A percentile compares a stretch with the other conserved stretches of the same genome.
Evolutionary conservation across 2,888 invertebrate species (phyloP).

Genomic region (Ommatoiulus sabulosus): DNA sequence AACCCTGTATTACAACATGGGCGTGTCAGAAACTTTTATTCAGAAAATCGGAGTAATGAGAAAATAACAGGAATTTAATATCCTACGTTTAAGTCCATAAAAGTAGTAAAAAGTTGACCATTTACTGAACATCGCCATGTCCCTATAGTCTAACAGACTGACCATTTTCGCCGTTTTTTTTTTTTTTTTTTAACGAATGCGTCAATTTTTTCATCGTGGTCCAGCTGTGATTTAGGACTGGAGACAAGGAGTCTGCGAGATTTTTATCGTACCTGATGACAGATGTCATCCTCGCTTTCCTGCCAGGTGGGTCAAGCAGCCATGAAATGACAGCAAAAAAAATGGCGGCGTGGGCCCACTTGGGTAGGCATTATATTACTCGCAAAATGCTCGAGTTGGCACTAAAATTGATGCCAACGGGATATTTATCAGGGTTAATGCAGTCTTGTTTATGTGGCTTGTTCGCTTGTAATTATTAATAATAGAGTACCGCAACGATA

Average conservation of each 20-base stretch:
- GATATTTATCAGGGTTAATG: background rate
- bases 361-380: background rate
- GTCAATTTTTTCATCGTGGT: background rate
- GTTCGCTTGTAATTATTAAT: background rate
- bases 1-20: too few species aligned
- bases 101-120: too few species aligned
- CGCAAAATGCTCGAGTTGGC: background rate
- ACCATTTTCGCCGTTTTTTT: background rate
- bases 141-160: background rate
- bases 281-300: slow-evolving; percentile 54
- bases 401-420: background rate
- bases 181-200: background rate
- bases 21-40: too few species aligned
- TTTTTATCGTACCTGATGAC: slow-evolving; percentile 53
- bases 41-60: too few species aligned
- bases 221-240: slow-evolving; percentile 59
- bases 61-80: too few species aligned
- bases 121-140: too few species aligned
- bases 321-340: background rate
- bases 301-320: slow-evolving; percentile 47
- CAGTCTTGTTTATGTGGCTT: background rate
- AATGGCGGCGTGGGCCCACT: background rate
- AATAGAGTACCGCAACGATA: background rate
- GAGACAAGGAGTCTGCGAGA: slow-evolving; percentile 58
- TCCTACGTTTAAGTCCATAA: too few species aligned